phyloP scores from a whole-genome alignment of 2,797 vertebrate species.

The Myotis planiceps region DNA sequence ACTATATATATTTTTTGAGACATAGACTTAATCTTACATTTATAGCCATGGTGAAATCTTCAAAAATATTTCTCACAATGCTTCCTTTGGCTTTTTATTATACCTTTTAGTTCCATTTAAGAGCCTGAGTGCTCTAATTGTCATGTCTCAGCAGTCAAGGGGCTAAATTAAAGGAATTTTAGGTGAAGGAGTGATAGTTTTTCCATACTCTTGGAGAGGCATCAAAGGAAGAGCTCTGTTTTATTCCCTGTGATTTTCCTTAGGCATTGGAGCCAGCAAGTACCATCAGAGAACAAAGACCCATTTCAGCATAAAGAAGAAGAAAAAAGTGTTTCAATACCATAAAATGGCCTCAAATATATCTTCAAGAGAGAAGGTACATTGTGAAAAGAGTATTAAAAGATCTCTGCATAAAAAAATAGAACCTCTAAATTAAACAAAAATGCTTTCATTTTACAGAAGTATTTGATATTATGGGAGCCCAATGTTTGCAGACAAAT shows the following conservation, averaged over 20 bases:
- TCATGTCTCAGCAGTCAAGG: neutral
- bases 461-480: neutral
- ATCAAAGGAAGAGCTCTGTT: constrained; percentile 38
- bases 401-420: neutral
- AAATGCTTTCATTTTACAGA: constrained; percentile 14
- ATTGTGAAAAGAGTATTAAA: neutral
- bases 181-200: constrained; percentile 37
- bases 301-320: constrained; percentile 16
- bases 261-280: neutral
- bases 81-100: neutral
- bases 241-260: constrained; percentile 54
- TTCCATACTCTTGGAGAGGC: neutral
- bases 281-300: constrained; percentile 27
- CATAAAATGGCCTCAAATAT: neutral
- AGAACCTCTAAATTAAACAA: neutral
- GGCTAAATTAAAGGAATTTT: constrained; percentile 20
- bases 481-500: neutral
- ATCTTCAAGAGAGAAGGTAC: neutral
- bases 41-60: neutral
- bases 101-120: constrained; percentile 39
- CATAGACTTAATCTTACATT: neutral
- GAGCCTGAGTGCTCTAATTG: constrained; percentile 24
- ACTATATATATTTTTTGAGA: neutral
- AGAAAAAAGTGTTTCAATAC: neutral
- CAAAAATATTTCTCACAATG: neutral